phyloP scores from a whole-genome alignment of 2,888 invertebrate species.

The Epicampocera succincta region DNA sequence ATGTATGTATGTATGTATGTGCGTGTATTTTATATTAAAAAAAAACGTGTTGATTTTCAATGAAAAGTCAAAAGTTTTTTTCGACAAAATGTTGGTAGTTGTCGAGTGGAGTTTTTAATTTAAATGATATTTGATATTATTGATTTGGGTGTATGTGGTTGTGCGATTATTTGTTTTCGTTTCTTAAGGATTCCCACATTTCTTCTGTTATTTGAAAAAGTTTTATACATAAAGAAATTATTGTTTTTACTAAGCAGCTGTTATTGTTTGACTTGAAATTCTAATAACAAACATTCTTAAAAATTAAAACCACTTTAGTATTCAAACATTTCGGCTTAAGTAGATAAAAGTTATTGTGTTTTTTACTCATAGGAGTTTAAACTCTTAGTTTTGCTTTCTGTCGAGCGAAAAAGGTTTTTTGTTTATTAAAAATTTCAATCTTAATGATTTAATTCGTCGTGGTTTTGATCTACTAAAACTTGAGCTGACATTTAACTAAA shows the following conservation, averaged over 20 bases:
- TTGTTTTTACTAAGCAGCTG: slow-evolving; percentile 54
- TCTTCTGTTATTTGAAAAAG: not conserved
- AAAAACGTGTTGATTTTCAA: slow-evolving; percentile 49
- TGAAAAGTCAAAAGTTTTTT: slow-evolving; percentile 48
- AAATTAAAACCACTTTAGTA: slow-evolving; percentile 60
- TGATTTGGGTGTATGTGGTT: not conserved
- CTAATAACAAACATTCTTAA: not conserved
- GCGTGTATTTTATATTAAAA: no score
- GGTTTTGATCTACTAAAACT: no score
- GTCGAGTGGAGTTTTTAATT: slow-evolving; percentile 33
- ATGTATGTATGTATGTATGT: no score
- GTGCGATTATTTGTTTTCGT: slow-evolving; percentile 22
- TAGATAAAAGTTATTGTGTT: slow-evolving; percentile 22
- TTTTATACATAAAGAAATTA: slow-evolving; percentile 21
- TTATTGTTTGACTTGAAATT: slow-evolving; percentile 31
- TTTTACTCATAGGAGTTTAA: not conserved
- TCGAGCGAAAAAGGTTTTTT: not conserved
- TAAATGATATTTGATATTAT: slow-evolving; percentile 63
- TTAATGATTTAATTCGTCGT: no score
- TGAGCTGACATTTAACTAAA: not conserved
- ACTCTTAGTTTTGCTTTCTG: no score
- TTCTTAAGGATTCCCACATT: slow-evolving; percentile 47
- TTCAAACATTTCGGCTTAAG: slow-evolving; percentile 52
- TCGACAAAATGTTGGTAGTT: slow-evolving; percentile 7
- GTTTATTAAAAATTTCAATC: not conserved